Base-by-base conservation (phyloP, 2,113 vertebrate species). In the Cynopterus brachyotis region DNA sequence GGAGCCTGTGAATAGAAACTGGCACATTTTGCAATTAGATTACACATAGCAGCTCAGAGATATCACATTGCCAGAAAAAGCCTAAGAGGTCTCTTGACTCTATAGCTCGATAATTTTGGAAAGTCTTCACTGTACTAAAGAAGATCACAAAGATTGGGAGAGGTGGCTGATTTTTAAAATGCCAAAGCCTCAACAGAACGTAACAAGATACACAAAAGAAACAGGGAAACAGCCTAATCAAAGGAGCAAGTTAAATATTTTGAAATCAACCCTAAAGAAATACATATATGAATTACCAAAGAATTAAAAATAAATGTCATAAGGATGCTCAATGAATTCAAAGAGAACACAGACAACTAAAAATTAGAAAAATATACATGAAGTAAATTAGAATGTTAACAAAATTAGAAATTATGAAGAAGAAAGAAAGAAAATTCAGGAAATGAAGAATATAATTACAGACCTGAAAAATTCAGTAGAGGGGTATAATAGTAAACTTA, bases 171-270 rank as follows among this genome's bases (percentile, higher is more conserved):
- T 80, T 78, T 60, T 80, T 92, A 64, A 57, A 66, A 83, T 22
- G 59, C 50, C 16, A 22, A 67, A 84, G 26, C 45, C 42, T 35
- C 42, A 85, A 57, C n/a, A 84, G 82, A 89, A 69, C 19, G 55
- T 73, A 60, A 81, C 22, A 80, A 86, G 22, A 12, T 50, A 95
- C n/a, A 88, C 47, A 91, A 91, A 75, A 75, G 42, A 47, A 86
- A 83, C 19, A 72, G 22, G 79, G 60, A 80, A 73, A 60, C 57
- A 5, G 55, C 22, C 13, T 22, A 80, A 42, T 70, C 50, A 66
- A 64, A 81, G 92, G 45, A 94, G 89, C 64, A 91, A 75, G 60
- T 73, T 73, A 95, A 91, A 50, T 80, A 76, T 92, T 17, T 53
- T 50, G 40, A 94, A 95, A 66, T 4, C 53, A 40, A 75, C 17